phyloP scores from a whole-genome alignment of 2,113 vertebrate species.

The Seriola dumerili region DNA sequence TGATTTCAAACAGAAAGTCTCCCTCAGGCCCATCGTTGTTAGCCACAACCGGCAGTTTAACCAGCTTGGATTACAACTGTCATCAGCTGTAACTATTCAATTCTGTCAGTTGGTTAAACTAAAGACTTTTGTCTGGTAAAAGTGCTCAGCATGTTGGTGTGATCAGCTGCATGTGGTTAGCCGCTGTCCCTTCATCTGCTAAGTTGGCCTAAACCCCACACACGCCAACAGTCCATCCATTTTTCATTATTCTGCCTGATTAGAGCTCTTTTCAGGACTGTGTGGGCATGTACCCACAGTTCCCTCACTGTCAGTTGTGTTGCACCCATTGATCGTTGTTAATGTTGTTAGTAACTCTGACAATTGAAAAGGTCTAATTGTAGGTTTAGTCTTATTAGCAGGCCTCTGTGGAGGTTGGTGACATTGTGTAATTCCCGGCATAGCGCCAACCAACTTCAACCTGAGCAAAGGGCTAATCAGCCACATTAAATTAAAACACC shows the following conservation, averaged over 20 bases:
- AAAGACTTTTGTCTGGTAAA: background rate
- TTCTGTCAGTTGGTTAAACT: background rate
- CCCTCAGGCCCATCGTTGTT: background rate
- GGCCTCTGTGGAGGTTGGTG: background rate
- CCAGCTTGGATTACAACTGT: background rate
- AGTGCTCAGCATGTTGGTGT: background rate
- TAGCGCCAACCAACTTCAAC: too few species aligned
- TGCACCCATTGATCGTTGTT: too few species aligned
- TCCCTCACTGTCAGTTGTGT: too few species aligned
- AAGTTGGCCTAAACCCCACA: too few species aligned
- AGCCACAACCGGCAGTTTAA: background rate
- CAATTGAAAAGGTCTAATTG: too few species aligned
- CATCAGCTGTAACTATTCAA: background rate
- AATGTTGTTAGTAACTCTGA: too few species aligned
- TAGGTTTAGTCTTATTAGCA: background rate
- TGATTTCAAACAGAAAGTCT: background rate
- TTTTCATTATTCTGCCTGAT: background rate
- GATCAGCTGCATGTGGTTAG: too few species aligned
- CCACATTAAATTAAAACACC: too few species aligned
- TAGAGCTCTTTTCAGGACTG: background rate
- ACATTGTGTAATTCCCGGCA: background rate
- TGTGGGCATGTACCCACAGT: too few species aligned
- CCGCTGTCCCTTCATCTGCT: too few species aligned
- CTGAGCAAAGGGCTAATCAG: background rate
- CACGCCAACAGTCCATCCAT: background rate